phyloP scores from a whole-genome alignment of 2,113 vertebrate genomes.

The Dasypus novemcinctus region DNA sequence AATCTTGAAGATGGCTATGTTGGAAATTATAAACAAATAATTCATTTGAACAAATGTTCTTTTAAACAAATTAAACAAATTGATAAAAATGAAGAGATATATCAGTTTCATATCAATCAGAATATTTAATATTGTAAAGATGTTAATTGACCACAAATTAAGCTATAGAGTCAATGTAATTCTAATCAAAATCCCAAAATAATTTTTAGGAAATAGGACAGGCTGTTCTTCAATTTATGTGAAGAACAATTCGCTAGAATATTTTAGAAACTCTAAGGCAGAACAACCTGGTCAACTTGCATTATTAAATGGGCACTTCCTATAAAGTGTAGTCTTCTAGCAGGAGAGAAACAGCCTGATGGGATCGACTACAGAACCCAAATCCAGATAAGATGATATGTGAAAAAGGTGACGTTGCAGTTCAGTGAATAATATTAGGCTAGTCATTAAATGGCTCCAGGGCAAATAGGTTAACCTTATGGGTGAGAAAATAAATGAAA shows the following conservation, averaged over 20 bases:
- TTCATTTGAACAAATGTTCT: too few relatives aligned
- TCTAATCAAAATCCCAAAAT: not conserved
- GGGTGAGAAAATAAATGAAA: not conserved
- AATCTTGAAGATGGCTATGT: not conserved
- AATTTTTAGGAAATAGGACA: not conserved
- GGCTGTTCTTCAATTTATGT: not conserved
- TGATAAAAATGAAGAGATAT: not conserved
- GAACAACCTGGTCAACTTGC: too few relatives aligned
- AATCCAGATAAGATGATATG: not conserved
- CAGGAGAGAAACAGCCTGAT: not conserved
- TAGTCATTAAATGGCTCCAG: not conserved
- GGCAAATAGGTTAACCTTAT: not conserved
- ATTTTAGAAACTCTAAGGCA: not conserved
- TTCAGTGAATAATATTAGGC: not conserved
- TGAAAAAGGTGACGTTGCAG: not conserved
- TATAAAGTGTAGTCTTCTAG: not conserved
- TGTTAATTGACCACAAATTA: not conserved
- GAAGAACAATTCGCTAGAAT: not conserved
- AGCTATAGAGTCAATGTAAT: not conserved
- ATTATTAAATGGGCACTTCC: too few relatives aligned
- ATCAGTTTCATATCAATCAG: not conserved
- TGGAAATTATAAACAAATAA: not conserved
- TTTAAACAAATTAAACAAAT: not conserved
- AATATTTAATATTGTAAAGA: not conserved
- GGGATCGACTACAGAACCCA: not conserved